Evolutionary conservation across 2,888 invertebrate genomes (phyloP), one percentile per base, ranked within the genome.

Genomic region (Chrysolina oricalcia): DNA sequence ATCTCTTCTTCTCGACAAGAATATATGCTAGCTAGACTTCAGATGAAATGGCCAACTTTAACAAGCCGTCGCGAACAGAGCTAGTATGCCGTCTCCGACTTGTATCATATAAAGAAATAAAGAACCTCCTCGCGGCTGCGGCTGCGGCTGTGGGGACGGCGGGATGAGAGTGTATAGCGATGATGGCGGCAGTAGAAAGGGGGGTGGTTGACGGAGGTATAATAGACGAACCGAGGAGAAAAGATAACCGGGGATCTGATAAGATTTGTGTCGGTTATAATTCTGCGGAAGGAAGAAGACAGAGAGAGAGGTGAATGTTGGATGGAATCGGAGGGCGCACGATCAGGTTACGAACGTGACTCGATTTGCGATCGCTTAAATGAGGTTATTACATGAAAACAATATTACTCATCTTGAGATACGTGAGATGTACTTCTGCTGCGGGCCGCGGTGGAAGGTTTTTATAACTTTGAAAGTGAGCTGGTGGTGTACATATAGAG

Each of bases 381-480:
- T 86, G 83, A 85, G 85, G 85, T 85, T 86, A 85, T 85, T 85
- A 86, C 85, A 85, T 79, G 84, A 84, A 86, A 85, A 86, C 85
- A 86, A 85, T 85, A 84, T 86, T 85, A 85, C 80, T 83, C 81
- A 81, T 81, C 82, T 81, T 70, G 77, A 80, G 77, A 78, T 80
- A 80, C 77, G 75, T 68, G 72, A 72, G 72, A 67, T 41, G 48
- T 59, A 62, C 68, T 71, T 72, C 19, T 69, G 41, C 64, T 27
- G 9, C 6, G 23, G 15, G 27, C n/a, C 23, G 56, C 11, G 11
- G 15, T 56, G 2, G 8, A 35, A 27, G 9, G 8, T 59, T 27
- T 59, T 59, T n/a, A 9, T 27, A 53, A 53, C 53, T 1, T 21
- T 2, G 10, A 53, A 53, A 43, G 15, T 43, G 15, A 15, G 43